A percentile compares a stretch with the other conserved stretches of the same genome.
phyloP scores from a whole-genome alignment of 1,140 invertebrate genomes.

The Lordiphosa collinella region DNA sequence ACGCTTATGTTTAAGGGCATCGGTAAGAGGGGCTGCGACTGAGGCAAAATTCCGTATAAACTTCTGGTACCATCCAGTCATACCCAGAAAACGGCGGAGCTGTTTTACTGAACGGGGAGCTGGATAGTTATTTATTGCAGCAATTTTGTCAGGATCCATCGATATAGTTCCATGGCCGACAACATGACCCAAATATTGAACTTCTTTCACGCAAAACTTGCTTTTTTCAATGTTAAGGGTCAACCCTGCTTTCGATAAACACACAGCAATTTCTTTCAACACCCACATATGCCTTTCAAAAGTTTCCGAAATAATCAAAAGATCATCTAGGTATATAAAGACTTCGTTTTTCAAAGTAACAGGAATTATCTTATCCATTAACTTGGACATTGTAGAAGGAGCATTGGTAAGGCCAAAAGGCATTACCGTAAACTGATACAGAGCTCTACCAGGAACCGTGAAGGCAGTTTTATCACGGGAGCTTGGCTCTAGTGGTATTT shows the following conservation, averaged over 20 bases:
- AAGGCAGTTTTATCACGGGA: not conserved
- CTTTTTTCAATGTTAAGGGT: conserved; percentile 12
- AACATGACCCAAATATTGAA: not conserved
- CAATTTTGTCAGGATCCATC: conserved; percentile 9
- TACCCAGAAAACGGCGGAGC: too few relatives aligned
- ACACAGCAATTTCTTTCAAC: not conserved
- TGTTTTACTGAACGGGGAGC: not conserved
- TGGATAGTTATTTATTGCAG: not conserved
- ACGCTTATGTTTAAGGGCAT: too few relatives aligned
- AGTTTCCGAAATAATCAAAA: not conserved
- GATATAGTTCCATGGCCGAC: conserved; percentile 11
- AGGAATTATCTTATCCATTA: conserved; percentile 2
- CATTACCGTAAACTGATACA: conserved; percentile 4
- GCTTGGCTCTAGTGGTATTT: not conserved
- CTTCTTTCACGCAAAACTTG: conserved; percentile 8
- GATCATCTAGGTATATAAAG: not conserved
- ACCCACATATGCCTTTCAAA: conserved; percentile 2
- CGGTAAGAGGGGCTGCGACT: too few relatives aligned
- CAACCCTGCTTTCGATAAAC: conserved; percentile 1
- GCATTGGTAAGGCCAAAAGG: too few relatives aligned
- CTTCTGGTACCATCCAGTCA: too few relatives aligned
- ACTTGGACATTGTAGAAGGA: too few relatives aligned
- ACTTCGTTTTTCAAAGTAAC: not conserved
- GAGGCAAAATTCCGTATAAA: too few relatives aligned
- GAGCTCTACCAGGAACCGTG: not conserved